Conservation (phyloP, 2,113 vertebrate species). For the Rhynchopsitta pachyrhyncha region DNA sequence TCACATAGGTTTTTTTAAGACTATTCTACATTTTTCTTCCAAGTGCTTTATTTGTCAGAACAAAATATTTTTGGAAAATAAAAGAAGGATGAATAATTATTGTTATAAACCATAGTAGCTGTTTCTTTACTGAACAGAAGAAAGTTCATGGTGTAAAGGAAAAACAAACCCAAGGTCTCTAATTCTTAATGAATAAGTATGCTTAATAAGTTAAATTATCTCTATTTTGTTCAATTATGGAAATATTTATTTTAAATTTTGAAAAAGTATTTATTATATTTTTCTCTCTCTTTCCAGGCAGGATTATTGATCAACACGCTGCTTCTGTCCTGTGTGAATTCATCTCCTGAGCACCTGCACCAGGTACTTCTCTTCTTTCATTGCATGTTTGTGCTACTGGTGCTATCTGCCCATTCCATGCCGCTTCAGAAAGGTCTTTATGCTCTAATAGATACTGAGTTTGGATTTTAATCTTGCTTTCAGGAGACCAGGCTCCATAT, state of each 20-base stretch:
- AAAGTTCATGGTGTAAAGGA: neutral
- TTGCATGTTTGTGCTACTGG: neutral
- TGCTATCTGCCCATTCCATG: too few species aligned
- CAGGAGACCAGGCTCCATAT: rapidly evolving
- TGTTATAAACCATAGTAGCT: neutral
- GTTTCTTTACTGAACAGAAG: neutral
- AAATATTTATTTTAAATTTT: neutral
- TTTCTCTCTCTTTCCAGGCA: neutral
- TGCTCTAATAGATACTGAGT: neutral
- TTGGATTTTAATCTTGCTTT: neutral
- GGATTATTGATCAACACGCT: neutral
- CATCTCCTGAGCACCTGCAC: neutral
- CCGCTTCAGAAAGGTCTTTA: rapidly evolving
- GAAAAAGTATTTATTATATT: neutral
- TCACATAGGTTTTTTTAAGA: neutral
- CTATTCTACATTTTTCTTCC: neutral
- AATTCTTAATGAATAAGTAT: neutral
- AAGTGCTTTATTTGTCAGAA: neutral
- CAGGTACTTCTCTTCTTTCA: neutral
- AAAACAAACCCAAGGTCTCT: neutral
- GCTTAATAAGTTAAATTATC: neutral
- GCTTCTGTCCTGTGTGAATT: neutral
- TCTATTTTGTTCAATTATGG: neutral
- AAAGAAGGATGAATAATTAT: neutral
- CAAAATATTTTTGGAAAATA: neutral